phyloP scores from a whole-genome alignment of 1,140 invertebrate genomes.

The Sycophaga agraensis region DNA sequence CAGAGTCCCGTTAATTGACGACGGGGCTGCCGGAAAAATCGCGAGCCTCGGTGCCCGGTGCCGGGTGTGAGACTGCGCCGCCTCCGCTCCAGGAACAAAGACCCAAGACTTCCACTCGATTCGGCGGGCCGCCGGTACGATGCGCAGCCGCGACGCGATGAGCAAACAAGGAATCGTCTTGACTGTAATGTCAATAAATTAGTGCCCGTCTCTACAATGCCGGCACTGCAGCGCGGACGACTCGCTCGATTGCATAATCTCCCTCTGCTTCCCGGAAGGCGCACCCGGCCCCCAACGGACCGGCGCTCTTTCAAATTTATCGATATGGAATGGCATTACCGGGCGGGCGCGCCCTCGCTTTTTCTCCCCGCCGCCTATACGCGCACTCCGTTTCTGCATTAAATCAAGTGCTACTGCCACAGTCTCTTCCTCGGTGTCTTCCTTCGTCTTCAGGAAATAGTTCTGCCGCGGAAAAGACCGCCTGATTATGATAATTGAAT shows the following conservation, averaged over 20 bases:
- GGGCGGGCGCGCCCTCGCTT: not conserved
- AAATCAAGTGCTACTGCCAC: constrained; percentile 6
- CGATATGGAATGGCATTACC: not conserved
- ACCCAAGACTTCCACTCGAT: too few species aligned
- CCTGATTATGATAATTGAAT: not conserved
- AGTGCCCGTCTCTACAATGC: not conserved
- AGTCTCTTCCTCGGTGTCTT: too few species aligned
- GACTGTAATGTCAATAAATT: constrained; percentile 34
- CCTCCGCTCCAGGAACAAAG: too few species aligned
- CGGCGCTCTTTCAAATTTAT: not conserved
- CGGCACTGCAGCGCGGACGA: too few species aligned
- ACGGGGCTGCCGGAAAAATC: too few species aligned
- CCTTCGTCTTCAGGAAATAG: not conserved
- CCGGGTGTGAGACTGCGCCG: too few species aligned
- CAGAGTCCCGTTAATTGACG: too few species aligned
- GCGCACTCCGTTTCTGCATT: not conserved
- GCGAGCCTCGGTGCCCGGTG: too few species aligned
- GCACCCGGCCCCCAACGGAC: not conserved
- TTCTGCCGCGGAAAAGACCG: not conserved
- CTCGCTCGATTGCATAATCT: too few species aligned
- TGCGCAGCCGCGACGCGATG: not conserved
- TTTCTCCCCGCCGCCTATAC: not conserved
- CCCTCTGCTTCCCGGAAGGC: not conserved
- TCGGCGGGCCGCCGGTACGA: too few species aligned
- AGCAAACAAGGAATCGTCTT: constrained; percentile 36